Evolutionary conservation across 2,888 invertebrate genomes (phyloP).

Genomic region (Carpatolechia fugitivella): DNA sequence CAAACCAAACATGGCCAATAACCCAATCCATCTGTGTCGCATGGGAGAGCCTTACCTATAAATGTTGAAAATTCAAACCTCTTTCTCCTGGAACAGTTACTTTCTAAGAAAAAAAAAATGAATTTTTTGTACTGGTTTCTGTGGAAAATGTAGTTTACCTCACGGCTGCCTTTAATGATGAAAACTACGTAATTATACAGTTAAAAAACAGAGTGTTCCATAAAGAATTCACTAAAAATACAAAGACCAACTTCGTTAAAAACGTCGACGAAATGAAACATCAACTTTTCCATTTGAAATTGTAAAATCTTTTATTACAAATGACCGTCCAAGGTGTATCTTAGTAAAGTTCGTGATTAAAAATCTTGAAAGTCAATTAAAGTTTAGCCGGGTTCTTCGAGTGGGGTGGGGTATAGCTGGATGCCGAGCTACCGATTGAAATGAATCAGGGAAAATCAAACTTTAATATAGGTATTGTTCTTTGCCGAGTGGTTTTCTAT

Average conservation of each 20-base stretch:
- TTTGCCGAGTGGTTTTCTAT: slow-evolving; percentile 14
- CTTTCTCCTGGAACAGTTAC: no score
- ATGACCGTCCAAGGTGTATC: slow-evolving; percentile 40
- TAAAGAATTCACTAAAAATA: no score
- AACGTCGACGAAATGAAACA: slow-evolving; percentile 37
- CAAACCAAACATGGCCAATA: no score
- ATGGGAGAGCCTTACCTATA: no score
- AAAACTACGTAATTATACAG: no score
- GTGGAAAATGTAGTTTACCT: no score
- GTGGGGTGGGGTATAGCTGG: background rate
- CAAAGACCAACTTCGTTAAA: slow-evolving; percentile 19
- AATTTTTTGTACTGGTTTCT: no score
- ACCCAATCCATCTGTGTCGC: no score
- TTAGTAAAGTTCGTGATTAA: slow-evolving; percentile 67
- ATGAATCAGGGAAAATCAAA: slow-evolving; percentile 57
- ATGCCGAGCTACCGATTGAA: slow-evolving; percentile 36
- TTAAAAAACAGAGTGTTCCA: no score
- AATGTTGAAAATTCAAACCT: no score
- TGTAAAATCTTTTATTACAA: slow-evolving; percentile 48
- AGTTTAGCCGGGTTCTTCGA: slow-evolving; percentile 41
- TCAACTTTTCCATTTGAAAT: slow-evolving; percentile 46
- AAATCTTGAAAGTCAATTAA: slow-evolving; percentile 75
- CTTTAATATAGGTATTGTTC: slow-evolving; percentile 37
- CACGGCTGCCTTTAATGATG: no score
- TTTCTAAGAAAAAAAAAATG: no score